A percentile compares a stretch with the other conserved stretches of the same genome.
phyloP scores from a whole-genome alignment of 2,888 invertebrate genomes.

The Phyllotreta cruciferae region DNA sequence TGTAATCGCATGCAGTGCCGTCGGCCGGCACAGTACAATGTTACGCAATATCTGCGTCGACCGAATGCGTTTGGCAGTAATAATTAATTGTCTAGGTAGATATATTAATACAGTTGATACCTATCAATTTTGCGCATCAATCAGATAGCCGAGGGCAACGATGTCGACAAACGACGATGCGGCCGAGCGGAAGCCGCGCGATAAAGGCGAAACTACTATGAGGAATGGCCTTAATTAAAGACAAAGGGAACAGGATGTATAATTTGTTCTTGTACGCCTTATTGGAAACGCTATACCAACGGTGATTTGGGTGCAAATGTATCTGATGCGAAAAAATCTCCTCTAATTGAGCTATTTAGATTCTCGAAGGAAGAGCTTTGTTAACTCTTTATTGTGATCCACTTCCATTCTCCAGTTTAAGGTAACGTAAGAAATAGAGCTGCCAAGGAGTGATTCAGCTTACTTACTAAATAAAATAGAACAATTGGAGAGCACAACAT shows the following conservation, averaged over 20 bases:
- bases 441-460: neutral
- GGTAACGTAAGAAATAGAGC: conserved; percentile 2
- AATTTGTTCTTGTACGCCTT: conserved; percentile 20
- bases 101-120: conserved; percentile 44
- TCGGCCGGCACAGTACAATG: conserved; percentile 4
- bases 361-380: too few species aligned
- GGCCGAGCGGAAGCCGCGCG: conserved; percentile 16
- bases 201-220: conserved; percentile 26
- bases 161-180: conserved; percentile 21
- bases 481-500: neutral
- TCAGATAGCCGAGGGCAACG: conserved; percentile 41
- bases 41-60: conserved; percentile 15
- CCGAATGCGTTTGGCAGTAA: conserved; percentile 39
- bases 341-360: too few species aligned
- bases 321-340: too few species aligned
- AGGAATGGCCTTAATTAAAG: conserved; percentile 17
- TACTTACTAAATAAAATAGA: conserved; percentile 10
- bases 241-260: conserved; percentile 6
- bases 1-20: conserved; percentile 22
- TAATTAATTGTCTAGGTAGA: conserved; percentile 43
- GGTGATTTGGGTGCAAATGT: too few species aligned
- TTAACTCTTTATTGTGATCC: too few species aligned
- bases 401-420: too few species aligned
- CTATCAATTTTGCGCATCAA: conserved; percentile 48
- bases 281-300: neutral